Evolutionary conservation across 2,888 invertebrate genomes (phyloP).

Genomic region (Tigriopus californicus): DNA sequence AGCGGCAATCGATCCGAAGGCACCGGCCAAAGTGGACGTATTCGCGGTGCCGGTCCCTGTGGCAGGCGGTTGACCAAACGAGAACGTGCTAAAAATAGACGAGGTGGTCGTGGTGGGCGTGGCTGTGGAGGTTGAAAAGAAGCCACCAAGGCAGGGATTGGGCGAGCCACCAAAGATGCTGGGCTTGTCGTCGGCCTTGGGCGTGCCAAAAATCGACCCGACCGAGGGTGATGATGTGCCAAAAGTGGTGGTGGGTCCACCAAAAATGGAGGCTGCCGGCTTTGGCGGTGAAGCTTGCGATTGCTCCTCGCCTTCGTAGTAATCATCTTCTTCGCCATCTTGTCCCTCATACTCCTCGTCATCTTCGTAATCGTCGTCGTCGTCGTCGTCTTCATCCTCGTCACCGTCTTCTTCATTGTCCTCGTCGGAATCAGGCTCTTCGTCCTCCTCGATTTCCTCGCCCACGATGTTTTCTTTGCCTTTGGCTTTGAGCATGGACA

Average conservation of each 20-base stretch:
- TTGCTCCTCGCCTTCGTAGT: slow-evolving; percentile 24
- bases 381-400: slow-evolving; percentile 23
- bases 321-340: slow-evolving; percentile 31
- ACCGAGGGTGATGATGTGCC: not conserved
- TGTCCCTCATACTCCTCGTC: slow-evolving; percentile 33
- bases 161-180: not conserved
- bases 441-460: slow-evolving; percentile 36
- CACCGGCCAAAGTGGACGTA: not conserved
- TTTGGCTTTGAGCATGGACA: slow-evolving; percentile 16
- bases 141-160: not conserved
- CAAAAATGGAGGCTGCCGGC: not conserved
- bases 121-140: not conserved
- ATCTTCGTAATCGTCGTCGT: slow-evolving; percentile 34
- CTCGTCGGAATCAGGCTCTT: slow-evolving; percentile 33
- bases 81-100: slow-evolving; percentile 3
- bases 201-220: not conserved
- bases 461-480: slow-evolving; percentile 16
- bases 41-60: not conserved
- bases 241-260: not conserved
- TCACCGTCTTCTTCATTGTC: slow-evolving; percentile 16
- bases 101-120: not conserved
- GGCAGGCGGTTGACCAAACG: slow-evolving; percentile 13
- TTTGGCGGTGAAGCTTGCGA: not conserved
- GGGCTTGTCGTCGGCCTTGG: not conserved
- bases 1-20: not conserved